phyloP scores from a whole-genome alignment of 2,797 vertebrate species.

The Ptychadena robeensis region DNA sequence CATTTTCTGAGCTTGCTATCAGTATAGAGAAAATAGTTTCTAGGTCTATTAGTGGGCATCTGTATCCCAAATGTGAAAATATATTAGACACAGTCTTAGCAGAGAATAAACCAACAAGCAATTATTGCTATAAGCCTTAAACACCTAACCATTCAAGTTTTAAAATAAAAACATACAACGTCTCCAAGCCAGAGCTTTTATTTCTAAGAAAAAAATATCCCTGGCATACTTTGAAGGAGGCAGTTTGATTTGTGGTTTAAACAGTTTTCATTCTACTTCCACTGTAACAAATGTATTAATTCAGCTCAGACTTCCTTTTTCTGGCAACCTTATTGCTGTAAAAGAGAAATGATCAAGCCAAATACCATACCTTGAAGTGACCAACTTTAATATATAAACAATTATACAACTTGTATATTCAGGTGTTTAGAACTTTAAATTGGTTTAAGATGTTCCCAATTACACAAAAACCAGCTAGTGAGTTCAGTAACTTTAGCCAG shows the following conservation, averaged over 20 bases:
- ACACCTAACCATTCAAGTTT: slow-evolving; percentile 77
- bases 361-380: slow-evolving; percentile 86
- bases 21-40: slow-evolving; percentile 22
- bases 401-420: slow-evolving; percentile 87
- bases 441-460: slow-evolving; percentile 85
- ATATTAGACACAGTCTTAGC: slow-evolving; percentile 56
- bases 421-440: slow-evolving; percentile 84
- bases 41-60: slow-evolving; percentile 55
- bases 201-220: slow-evolving; percentile 81
- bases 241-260: slow-evolving; percentile 83
- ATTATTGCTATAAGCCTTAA: slow-evolving; percentile 73
- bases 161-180: slow-evolving; percentile 77
- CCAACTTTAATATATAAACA: slow-evolving; percentile 88
- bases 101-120: slow-evolving; percentile 71
- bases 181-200: slow-evolving; percentile 77
- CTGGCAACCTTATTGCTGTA: slow-evolving; percentile 81
- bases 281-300: slow-evolving; percentile 87
- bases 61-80: slow-evolving; percentile 64
- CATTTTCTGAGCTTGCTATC: slow-evolving; percentile 44
- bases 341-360: slow-evolving; percentile 85
- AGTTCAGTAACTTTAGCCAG: slow-evolving; percentile 14
- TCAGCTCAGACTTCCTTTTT: slow-evolving; percentile 84
- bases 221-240: slow-evolving; percentile 81
- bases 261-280: slow-evolving; percentile 83
- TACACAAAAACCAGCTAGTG: slow-evolving; percentile 67